Base-by-base conservation (phyloP, 1,140 invertebrate species). In the Neodiprion lecontei region DNA sequence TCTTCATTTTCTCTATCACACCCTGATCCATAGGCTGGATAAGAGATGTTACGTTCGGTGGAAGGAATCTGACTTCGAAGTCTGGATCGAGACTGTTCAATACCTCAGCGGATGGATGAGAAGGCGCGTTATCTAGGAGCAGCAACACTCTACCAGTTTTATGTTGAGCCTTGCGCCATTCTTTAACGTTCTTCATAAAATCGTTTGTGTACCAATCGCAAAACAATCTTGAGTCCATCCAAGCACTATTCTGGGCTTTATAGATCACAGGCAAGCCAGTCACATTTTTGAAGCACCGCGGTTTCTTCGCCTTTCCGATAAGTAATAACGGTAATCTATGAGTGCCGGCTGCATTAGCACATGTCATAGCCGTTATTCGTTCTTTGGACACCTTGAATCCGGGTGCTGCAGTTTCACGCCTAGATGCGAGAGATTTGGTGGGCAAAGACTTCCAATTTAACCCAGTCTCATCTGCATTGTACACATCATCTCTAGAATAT, bases 351-450 rank as follows among this genome's bases (percentile, higher is more conserved):
- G 77, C 79, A 67, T 81, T 79, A 10, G 78, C 77, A 72, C 80
- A 83, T 0, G 84, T 74, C 61, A 88, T 70, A 48, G 84, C 79
- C 47, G 85, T 88, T 1, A 88, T 74, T 76, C 86, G 81, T 12
- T 80, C 77, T 73, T 84, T 82, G 21, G 48, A 67, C 4, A 40
- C 28, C 71, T 84, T 84, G 14, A 68, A 67, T 12, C 77, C 80
- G 50, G 75, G 76, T 7, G 75, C 76, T 49, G 74, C n/a, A 40
- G 49, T 76, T 76, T 80, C 77, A 28, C 66, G 53, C 8, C 67
- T 47, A 9, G 72, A 73, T 8, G 70, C 76, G n/a, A 77, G 67
- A 21, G 75, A 75, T 77, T 77, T 80, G 40, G 47, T n/a, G 50
- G 76, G 80, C 17, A 83, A 21, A 10, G 77, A 67, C 66, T 76